Percentiles rank a stretch among this genome's conserved stretches.
Conservation (phyloP, 2,113 vertebrate species). For the Chionomys nivalis region DNA sequence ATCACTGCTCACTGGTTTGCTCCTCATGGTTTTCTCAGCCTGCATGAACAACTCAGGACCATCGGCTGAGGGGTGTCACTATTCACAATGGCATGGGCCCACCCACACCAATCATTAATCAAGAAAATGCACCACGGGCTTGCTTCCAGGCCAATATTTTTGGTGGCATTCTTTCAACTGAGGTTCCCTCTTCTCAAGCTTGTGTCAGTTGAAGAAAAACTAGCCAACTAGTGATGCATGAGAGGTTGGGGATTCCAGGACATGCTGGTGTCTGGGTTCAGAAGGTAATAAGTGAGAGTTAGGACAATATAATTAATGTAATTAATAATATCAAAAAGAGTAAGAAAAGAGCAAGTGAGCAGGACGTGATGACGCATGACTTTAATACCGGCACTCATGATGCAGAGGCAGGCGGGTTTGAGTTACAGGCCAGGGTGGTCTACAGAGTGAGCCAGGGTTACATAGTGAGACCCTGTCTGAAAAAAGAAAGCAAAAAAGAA, state of each 20-base stretch:
- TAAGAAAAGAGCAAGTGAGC: background rate
- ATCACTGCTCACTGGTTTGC: background rate
- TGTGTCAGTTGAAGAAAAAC: background rate
- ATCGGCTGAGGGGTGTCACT: background rate
- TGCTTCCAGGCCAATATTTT: background rate
- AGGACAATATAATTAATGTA: background rate
- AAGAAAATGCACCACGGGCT: background rate
- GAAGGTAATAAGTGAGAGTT: background rate
- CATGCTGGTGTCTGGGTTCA: background rate
- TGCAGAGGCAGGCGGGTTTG: background rate
- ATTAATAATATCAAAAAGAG: slow-evolving; percentile 13
- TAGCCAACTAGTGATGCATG: background rate
- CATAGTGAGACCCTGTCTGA: background rate
- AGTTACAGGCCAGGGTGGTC: background rate
- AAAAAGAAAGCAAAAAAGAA: background rate
- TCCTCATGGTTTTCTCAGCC: background rate
- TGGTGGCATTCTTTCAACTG: background rate
- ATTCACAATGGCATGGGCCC: background rate
- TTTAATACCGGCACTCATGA: background rate
- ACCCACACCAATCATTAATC: background rate
- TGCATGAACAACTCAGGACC: background rate
- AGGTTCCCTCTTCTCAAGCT: background rate
- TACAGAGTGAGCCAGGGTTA: background rate
- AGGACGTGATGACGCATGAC: background rate
- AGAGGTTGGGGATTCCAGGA: background rate